Base-by-base conservation (phyloP, 2,888 invertebrate genomes). In the Dryococelus australis region DNA sequence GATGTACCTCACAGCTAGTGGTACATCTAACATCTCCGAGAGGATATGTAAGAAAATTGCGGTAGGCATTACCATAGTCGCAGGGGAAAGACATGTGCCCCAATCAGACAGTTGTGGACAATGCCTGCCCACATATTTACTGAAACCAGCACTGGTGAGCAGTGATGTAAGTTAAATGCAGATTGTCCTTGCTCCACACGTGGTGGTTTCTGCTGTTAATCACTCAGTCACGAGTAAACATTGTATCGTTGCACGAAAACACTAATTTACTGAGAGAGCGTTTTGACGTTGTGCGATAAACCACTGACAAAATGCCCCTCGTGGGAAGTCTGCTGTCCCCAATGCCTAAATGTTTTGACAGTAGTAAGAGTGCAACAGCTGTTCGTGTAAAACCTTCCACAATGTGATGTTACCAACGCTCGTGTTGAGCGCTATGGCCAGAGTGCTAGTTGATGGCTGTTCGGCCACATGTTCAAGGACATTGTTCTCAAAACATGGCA, bases 131-230 rank as follows among this genome's bases (percentile, higher is more conserved):
- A 53, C 47, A 47, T 5, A 85, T 85, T 53, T 10, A n/a, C n/a
- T 47, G 20, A 28, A 80, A 83, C 16, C 35, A 26, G 16, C 43
- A 1, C 28, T 86, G 81, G 43, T 80, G 43, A 8, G 26, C 47
- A 81, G 20, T 10, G 43, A 81, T 20, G 27, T 26, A n/a, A 35
- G 81, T 80, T 20, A 43, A 26, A 0, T 86, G 81, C 16, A 6
- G 86, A 43, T 86, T 43, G n/a, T 86, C 86, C 10, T 43, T 26
- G 26, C 43, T 16, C 27, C 51, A 27, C 27, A 79, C 79, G 27
- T 26, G 79, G 6, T 4, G 0, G 79, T 79, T 85, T 43, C 43
- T n/a, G 24, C 51, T 47, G 10, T 3, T 24, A 20, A 85, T 16
- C 43, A 27, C n/a, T 13, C n/a, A 0, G 35, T 85, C 85, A 85